phyloP scores from a whole-genome alignment of 2,797 vertebrate genomes.

The Argentina silus region DNA sequence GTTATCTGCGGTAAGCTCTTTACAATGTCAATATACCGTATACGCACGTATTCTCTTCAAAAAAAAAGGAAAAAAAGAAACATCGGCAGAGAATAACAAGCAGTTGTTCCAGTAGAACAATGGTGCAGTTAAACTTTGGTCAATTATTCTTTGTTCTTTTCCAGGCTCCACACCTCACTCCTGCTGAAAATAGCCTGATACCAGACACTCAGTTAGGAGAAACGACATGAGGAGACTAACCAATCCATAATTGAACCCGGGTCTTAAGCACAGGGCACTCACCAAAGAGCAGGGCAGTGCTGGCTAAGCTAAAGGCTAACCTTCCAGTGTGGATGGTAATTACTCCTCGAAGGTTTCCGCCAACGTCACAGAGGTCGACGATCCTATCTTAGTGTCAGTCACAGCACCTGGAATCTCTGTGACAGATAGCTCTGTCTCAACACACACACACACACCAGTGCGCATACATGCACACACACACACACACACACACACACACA shows the following conservation, averaged over 20 bases:
- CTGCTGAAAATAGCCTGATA: conserved; percentile 23
- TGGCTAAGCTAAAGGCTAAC: background rate
- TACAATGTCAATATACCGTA: conserved; percentile 43
- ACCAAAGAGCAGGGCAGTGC: background rate
- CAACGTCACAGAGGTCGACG: background rate
- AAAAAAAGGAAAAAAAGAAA: conserved; percentile 42
- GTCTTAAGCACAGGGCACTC: background rate
- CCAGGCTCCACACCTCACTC: conserved; percentile 40
- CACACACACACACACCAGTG: too few species aligned
- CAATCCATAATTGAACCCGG: background rate
- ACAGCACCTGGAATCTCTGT: background rate
- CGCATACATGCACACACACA: too few species aligned
- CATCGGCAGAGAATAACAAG: conserved; percentile 45
- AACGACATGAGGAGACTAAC: too few species aligned
- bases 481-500: too few species aligned
- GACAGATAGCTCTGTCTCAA: too few species aligned
- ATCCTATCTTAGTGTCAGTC: conserved; percentile 23
- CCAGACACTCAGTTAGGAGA: too few species aligned
- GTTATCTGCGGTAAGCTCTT: conserved; percentile 47
- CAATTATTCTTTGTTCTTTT: conserved; percentile 67
- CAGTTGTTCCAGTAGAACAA: conserved; percentile 57
- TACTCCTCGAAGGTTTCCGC: background rate
- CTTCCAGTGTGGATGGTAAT: background rate
- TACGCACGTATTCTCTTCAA: conserved; percentile 51
- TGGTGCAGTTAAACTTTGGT: conserved; percentile 47